Percentiles rank a stretch among this genome's conserved stretches.
phyloP scores from a whole-genome alignment of 2,888 invertebrate genomes.

The Eristalinus aeneus region DNA sequence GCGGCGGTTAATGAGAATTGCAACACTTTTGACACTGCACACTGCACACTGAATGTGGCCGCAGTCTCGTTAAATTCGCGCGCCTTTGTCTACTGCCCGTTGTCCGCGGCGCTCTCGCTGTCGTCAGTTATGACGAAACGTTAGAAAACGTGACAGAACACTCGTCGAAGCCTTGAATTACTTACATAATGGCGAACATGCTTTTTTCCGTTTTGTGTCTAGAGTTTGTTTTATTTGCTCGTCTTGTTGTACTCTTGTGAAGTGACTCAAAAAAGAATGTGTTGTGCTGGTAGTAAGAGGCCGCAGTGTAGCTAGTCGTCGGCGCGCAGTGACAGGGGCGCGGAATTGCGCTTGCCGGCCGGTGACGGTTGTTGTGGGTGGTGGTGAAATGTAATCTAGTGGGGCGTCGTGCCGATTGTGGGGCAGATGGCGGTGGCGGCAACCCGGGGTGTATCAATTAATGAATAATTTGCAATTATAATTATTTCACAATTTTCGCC shows the following conservation, averaged over 20 bases:
- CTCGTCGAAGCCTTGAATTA: slow-evolving; percentile 46
- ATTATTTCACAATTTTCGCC: slow-evolving; percentile 47
- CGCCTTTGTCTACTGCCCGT: neutral
- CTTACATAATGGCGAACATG: slow-evolving; percentile 36
- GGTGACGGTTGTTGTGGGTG: slow-evolving; percentile 9
- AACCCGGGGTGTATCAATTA: slow-evolving; percentile 28
- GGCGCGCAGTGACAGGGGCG: neutral
- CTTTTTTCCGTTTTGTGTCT: slow-evolving; percentile 2
- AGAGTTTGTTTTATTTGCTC: neutral
- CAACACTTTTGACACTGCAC: neutral
- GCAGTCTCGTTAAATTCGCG: neutral
- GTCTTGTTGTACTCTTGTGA: slow-evolving; percentile 9
- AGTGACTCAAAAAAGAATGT: neutral
- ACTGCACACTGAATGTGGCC: neutral
- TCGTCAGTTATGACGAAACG: slow-evolving; percentile 38
- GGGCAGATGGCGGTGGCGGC: neutral
- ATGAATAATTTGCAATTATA: slow-evolving; percentile 58
- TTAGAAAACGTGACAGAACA: slow-evolving; percentile 45
- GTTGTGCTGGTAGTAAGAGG: slow-evolving; percentile 10
- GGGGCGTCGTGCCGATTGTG: neutral
- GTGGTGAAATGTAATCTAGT: neutral
- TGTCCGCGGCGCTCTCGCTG: neutral
- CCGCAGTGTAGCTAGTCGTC: neutral
- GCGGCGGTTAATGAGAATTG: slow-evolving; percentile 2
- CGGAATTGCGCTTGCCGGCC: neutral